These are phyloP conservation scores for Sceloporus tristichus DNA, from an alignment of 2,113 vertebrate species.

Conservation along the genomic window DNA sequence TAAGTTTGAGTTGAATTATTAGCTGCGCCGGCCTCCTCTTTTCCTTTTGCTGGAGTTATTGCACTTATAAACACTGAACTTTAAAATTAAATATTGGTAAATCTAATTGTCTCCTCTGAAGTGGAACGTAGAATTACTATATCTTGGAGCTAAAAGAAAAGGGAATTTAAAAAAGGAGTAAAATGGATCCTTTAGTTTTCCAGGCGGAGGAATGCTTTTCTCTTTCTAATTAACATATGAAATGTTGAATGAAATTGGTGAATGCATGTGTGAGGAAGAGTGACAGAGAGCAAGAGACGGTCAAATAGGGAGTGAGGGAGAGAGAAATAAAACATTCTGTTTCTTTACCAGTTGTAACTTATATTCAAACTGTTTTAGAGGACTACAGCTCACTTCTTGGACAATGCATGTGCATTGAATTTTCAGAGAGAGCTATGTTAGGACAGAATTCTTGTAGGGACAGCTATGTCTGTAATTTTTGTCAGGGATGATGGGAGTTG, in stretches of 20 bases:
- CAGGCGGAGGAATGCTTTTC: neutral
- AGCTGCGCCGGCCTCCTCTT: slow-evolving; percentile 13
- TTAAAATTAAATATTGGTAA: slow-evolving; percentile 76
- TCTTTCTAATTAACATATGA: neutral
- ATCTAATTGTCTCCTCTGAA: slow-evolving; percentile 73
- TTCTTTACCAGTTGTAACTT: neutral
- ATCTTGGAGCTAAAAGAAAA: slow-evolving; percentile 54
- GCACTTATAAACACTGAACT: slow-evolving; percentile 59
- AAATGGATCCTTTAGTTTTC: slow-evolving; percentile 29
- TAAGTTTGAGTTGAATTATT: slow-evolving; percentile 68
- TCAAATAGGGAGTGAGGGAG: neutral
- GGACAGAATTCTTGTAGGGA: too few relatives aligned
- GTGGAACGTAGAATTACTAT: slow-evolving; percentile 60
- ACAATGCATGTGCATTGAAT: too few relatives aligned
- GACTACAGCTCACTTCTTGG: too few relatives aligned
- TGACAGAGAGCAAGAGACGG: neutral
- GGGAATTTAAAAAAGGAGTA: neutral
- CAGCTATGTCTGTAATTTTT: too few relatives aligned
- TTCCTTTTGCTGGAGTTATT: slow-evolving; percentile 60
- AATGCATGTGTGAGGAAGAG: neutral
- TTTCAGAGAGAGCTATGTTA: too few relatives aligned
- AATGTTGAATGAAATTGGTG: neutral
- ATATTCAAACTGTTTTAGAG: too few relatives aligned
- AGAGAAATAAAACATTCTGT: neutral
- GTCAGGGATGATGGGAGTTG: too few relatives aligned